A percentile compares a stretch with the other conserved stretches of the same genome.
phyloP scores from a whole-genome alignment of 2,888 invertebrate genomes.

The Gisinianus flammeolus region DNA sequence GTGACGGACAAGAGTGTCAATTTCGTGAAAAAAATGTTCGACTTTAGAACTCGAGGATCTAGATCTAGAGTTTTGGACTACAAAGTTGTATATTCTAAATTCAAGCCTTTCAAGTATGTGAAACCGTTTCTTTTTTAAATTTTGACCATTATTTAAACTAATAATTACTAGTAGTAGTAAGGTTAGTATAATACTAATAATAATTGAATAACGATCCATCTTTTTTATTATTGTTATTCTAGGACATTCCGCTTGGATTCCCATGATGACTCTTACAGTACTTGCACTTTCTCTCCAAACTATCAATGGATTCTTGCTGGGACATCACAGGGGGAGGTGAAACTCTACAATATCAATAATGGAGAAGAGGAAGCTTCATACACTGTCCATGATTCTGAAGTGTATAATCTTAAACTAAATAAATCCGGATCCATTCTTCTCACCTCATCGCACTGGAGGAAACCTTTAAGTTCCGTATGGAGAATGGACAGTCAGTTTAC shows the following conservation, averaged over 20 bases:
- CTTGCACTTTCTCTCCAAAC: conserved; percentile 72
- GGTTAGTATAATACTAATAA: background rate
- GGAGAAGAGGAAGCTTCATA: conserved; percentile 79
- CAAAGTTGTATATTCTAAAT: conserved; percentile 77
- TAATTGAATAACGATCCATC: background rate
- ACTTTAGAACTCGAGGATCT: conserved; percentile 44
- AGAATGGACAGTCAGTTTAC: conserved; percentile 64
- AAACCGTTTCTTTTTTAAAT: no score
- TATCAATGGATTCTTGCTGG: conserved; percentile 79
- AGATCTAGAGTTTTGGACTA: conserved; percentile 33
- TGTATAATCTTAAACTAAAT: conserved; percentile 79
- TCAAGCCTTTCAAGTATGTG: conserved; percentile 74
- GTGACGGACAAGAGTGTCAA: conserved; percentile 34
- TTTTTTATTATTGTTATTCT: background rate
- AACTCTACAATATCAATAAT: conserved; percentile 82
- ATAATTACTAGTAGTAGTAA: background rate
- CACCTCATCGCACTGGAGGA: conserved; percentile 84
- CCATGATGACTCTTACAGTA: conserved; percentile 68
- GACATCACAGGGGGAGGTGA: conserved; percentile 88
- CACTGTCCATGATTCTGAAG: conserved; percentile 84
- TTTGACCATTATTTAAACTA: no score
- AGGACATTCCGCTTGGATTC: conserved; percentile 42
- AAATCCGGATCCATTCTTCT: conserved; percentile 79
- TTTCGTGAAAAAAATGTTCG: conserved; percentile 46
- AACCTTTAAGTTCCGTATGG: conserved; percentile 83